A percentile compares a stretch with the other conserved stretches of the same genome.
Evolutionary conservation across 2,888 invertebrate species (phyloP).

Genomic region (Lamellibrachia columna): DNA sequence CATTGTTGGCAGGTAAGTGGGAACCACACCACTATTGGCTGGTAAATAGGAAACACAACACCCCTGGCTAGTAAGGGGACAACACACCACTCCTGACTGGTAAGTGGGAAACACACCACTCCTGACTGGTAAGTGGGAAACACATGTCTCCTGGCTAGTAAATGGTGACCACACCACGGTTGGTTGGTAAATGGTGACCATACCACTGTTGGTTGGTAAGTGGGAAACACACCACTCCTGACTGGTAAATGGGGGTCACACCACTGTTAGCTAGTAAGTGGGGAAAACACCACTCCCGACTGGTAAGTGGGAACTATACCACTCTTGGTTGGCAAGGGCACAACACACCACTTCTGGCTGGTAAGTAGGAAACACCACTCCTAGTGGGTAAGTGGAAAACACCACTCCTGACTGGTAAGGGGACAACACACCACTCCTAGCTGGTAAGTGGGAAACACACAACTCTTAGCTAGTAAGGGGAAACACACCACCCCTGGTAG

Average conservation of each 20-base stretch:
- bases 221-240: background rate
- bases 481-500: background rate
- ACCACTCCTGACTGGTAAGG: background rate
- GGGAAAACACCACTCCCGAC: background rate
- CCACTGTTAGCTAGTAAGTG: background rate
- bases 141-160: conserved; percentile 38
- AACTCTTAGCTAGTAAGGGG: background rate
- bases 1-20: no score
- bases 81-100: no score
- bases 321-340: background rate
- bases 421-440: background rate
- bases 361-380: background rate
- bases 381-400: background rate
- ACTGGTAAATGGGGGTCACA: background rate
- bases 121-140: background rate
- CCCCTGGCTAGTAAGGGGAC: no score
- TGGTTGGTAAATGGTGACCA: background rate
- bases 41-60: no score
- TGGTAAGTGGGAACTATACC: background rate
- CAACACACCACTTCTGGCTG: background rate
- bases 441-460: background rate
- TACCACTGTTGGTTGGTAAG: background rate
- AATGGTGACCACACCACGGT: background rate
- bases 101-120: conserved; percentile 39
- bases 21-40: no score